Conservation (phyloP, 2,113 vertebrate genomes). For the Chionodraco myersi region DNA sequence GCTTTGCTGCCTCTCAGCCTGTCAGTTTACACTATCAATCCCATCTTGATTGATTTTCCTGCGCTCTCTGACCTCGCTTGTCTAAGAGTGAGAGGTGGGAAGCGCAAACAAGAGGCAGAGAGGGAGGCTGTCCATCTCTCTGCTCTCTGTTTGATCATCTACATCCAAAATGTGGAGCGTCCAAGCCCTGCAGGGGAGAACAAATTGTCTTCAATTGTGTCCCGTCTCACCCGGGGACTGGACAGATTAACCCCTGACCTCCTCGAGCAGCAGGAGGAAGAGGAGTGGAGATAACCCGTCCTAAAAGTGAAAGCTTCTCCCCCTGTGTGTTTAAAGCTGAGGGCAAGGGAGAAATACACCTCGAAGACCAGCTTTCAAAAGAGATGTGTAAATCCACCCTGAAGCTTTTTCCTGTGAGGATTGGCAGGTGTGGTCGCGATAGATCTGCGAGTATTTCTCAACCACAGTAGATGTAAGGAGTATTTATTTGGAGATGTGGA, state of each 20-base stretch:
- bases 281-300: conserved; percentile 53
- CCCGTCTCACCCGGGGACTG: conserved; percentile 48
- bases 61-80: conserved; percentile 54
- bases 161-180: conserved; percentile 19
- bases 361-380: conserved; percentile 18
- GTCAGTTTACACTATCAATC: conserved; percentile 73
- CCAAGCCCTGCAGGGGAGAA: conserved; percentile 53
- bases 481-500: background rate
- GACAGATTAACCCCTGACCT: conserved; percentile 72
- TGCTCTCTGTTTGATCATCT: conserved; percentile 41
- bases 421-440: background rate
- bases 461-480: background rate
- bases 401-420: conserved; percentile 16
- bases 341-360: conserved; percentile 2
- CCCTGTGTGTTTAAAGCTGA: conserved; percentile 19
- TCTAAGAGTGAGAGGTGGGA: conserved; percentile 54
- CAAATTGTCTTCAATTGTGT: conserved; percentile 68
- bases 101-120: conserved; percentile 40
- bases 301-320: conserved; percentile 18
- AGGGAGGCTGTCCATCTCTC: conserved; percentile 19
- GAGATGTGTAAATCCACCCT: conserved; percentile 27
- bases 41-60: conserved; percentile 74
- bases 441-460: background rate
- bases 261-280: conserved; percentile 45
- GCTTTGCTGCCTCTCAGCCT: conserved; percentile 68